Base-by-base conservation (phyloP, 92 coral and sea anemone species). In the Heliopora coerulea region DNA sequence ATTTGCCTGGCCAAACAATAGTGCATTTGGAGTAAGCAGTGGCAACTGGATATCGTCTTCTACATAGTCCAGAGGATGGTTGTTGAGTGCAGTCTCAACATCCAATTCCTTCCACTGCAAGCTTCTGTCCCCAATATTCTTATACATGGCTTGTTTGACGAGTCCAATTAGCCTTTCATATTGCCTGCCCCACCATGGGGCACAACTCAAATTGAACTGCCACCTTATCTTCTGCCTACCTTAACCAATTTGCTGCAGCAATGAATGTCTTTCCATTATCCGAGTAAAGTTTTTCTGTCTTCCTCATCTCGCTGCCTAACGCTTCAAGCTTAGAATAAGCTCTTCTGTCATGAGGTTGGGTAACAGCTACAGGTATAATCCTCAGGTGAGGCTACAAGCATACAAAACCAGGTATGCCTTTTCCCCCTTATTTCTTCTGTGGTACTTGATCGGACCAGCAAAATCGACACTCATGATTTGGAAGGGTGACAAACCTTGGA, bases 11-110 rank as follows among this genome's bases (percentile, higher is more conserved):
- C 42, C 42, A 37, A 37, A 37, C 42, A 64, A 35, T 33, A 78
- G 3, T 3, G 62, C 46, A 21, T 70, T 73, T n/a, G 79, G 79
- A 5, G 79, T 73, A 0, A 73, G 26, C 11, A 61, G 49, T 12
- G 79, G 79, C 3, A 50, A 44, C 54, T 73, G 79, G 54, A 48
- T 26, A 49, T 73, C 78, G 2, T 72, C 78, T 46, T 68, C 76
- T 20, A 39, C n/a, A 32, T 68, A 68, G 20, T 19, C 5, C 7
- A 68, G 59, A 1, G 76, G 76, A 48, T 65, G 65, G 40, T 72
- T 72, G 65, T 72, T 72, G 40, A 72, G 59, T 3, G 78, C 41
- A n/a, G 54, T 35, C 35, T 68, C 76, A 2, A 68, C 21, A 13
- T 68, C 60, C 35, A 73, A 32, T 44, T 73, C 79, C 31, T 56